These are phyloP conservation scores for Phalacrocorax aristotelis DNA, from an alignment of 2,113 vertebrate species.

Conservation along the genomic window DNA sequence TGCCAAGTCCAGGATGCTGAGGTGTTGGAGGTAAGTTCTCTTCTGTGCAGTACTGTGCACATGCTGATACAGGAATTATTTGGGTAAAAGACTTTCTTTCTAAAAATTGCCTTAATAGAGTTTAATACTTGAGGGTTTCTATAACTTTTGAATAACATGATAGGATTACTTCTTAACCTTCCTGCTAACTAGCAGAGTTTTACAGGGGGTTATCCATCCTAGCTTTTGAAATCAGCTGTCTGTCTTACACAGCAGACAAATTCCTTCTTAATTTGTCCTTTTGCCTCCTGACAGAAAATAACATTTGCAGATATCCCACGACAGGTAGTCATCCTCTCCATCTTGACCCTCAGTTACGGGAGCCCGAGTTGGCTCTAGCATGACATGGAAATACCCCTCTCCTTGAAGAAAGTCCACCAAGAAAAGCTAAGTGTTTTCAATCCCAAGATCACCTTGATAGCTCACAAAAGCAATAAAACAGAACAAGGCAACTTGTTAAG, in stretches of 20 bases:
- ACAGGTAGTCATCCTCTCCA: background rate
- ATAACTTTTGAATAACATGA: background rate
- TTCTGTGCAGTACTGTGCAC: background rate
- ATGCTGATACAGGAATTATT: background rate
- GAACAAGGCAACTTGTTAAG: background rate
- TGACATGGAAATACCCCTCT: background rate
- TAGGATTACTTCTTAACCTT: background rate
- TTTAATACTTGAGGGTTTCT: background rate
- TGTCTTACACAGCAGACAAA: background rate
- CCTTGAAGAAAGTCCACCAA: background rate
- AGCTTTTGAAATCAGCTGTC: background rate
- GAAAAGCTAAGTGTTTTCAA: background rate
- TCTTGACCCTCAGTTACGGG: background rate
- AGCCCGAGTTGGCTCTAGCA: background rate
- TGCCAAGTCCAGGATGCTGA: background rate
- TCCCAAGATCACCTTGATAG: background rate
- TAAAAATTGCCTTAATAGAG: background rate
- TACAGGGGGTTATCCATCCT: background rate
- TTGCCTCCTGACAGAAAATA: background rate
- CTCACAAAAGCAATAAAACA: background rate
- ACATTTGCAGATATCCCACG: background rate
- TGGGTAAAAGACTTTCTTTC: background rate
- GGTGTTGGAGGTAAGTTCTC: conserved; percentile 1
- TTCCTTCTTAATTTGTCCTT: background rate
- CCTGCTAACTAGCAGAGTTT: background rate